Evolutionary conservation across 2,113 vertebrate genomes (phyloP).

Genomic region (Cottus gobio): DNA sequence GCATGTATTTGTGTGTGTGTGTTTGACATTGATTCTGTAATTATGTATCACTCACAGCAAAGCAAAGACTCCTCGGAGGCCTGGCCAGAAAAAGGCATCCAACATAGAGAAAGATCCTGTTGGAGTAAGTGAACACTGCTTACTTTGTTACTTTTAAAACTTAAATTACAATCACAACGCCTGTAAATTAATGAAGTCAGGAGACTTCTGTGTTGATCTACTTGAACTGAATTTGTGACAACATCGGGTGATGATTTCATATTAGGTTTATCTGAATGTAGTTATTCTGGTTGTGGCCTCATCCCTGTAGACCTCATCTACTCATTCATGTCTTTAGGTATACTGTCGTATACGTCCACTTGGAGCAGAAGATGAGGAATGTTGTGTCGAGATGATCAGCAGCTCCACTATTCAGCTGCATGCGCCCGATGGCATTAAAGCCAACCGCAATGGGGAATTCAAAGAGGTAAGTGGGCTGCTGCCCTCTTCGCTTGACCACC

Average conservation of each 20-base stretch:
- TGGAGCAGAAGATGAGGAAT: constrained; percentile 84
- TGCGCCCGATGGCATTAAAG: constrained; percentile 89
- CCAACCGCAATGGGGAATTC: constrained; percentile 93
- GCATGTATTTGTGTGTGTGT: background rate
- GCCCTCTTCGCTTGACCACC: background rate
- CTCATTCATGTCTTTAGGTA: constrained; percentile 79
- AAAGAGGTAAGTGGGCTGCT: constrained; percentile 86
- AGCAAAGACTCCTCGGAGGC: constrained; percentile 84
- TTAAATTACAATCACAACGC: background rate
- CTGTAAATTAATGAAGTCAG: background rate
- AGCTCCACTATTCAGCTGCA: constrained; percentile 92
- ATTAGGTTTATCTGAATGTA: background rate
- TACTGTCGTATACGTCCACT: constrained; percentile 94
- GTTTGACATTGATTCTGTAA: background rate
- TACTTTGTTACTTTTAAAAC: background rate
- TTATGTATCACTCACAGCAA: constrained; percentile 67
- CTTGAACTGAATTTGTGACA: background rate
- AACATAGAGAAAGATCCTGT: constrained; percentile 87
- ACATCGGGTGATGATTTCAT: background rate
- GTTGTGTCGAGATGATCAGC: constrained; percentile 94
- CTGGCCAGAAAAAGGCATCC: constrained; percentile 78
- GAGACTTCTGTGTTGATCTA: background rate
- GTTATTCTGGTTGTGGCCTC: background rate
- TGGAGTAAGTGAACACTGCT: constrained; percentile 79
- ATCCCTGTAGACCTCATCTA: background rate